These are phyloP conservation scores for Pristis pectinata DNA, from an alignment of 2,797 vertebrate genomes.

Conservation along the genomic window DNA sequence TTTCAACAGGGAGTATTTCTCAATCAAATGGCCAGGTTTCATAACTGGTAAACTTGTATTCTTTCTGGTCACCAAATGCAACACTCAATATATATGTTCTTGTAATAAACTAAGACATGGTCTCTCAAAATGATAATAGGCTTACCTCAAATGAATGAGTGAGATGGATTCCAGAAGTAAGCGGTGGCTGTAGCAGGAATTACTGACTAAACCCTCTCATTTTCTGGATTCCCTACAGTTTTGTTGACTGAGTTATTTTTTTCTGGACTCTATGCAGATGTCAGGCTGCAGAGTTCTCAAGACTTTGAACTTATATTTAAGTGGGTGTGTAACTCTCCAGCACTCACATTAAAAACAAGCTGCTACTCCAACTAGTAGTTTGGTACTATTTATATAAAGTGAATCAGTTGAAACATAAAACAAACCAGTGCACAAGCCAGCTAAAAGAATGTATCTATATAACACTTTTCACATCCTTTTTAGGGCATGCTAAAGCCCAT, in stretches of 20 bases:
- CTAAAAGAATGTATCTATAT: not conserved
- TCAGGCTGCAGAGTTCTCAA: not conserved
- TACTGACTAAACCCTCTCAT: constrained; percentile 35
- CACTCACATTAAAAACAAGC: constrained; percentile 22
- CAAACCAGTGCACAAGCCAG: not conserved
- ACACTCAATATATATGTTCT: constrained; percentile 31
- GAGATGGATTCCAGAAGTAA: constrained; percentile 9
- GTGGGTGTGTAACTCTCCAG: constrained; percentile 23
- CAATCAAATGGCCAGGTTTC: not conserved
- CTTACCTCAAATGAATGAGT: constrained; percentile 33
- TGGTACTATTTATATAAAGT: constrained; percentile 29
- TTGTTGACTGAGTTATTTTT: not conserved
- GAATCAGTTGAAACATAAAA: not conserved
- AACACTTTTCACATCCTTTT: too few relatives aligned
- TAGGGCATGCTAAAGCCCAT: too few relatives aligned
- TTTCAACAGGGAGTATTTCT: not conserved
- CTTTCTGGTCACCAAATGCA: constrained; percentile 26
- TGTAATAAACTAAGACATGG: constrained; percentile 27
- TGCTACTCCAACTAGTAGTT: constrained; percentile 22
- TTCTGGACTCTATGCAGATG: constrained; percentile 34
- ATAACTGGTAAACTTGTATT: not conserved
- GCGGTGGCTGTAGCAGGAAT: constrained; percentile 11
- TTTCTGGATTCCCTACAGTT: constrained; percentile 30
- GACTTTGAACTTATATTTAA: constrained; percentile 34
- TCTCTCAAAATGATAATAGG: constrained; percentile 13